phyloP scores from a whole-genome alignment of 2,888 invertebrate genomes.

The Limnephilus rhombicus region DNA sequence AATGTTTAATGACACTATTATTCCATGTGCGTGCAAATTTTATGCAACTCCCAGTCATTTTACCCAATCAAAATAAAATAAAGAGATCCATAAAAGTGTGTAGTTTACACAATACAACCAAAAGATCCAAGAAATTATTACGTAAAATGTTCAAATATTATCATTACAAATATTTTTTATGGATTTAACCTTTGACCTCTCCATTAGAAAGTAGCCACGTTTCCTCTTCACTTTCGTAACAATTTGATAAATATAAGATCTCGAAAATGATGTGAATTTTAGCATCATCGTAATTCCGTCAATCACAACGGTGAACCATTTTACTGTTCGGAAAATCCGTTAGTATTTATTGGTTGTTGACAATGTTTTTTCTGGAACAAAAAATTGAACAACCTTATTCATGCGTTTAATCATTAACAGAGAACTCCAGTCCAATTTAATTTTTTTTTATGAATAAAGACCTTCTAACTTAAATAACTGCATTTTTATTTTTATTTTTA shows the following conservation, averaged over 20 bases:
- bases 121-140: background rate
- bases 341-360: background rate
- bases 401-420: background rate
- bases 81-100: background rate
- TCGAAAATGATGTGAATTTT: background rate
- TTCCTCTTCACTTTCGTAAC: background rate
- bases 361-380: background rate
- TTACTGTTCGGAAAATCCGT: background rate
- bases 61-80: background rate
- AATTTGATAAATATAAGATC: background rate
- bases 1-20: background rate
- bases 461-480: too few relatives aligned
- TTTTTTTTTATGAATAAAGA: too few relatives aligned
- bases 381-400: background rate
- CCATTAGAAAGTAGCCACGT: background rate
- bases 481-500: too few relatives aligned
- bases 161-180: background rate
- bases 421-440: too few relatives aligned
- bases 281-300: background rate
- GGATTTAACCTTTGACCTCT: background rate
- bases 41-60: background rate
- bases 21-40: background rate
- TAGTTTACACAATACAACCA: too few relatives aligned
- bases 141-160: background rate
- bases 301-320: background rate